Percentiles rank a stretch among this genome's conserved stretches.
phyloP scores from a whole-genome alignment of 2,113 vertebrate species.

The Acanthisitta chloris region DNA sequence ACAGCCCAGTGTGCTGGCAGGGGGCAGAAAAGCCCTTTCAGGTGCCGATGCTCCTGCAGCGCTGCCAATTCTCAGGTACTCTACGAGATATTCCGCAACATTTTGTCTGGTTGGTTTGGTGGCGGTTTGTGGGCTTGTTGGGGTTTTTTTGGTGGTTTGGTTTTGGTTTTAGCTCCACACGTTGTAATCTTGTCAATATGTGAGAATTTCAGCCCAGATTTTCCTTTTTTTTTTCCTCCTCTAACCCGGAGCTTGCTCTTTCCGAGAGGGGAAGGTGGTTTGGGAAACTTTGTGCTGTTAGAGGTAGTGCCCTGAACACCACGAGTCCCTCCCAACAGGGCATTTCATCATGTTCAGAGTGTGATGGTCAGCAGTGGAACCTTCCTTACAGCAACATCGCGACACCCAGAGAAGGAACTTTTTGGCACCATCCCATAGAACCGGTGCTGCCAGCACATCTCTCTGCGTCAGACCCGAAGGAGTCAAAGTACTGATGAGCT shows the following conservation, averaged over 20 bases:
- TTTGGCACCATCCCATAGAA: neutral
- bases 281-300: neutral
- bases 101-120: neutral
- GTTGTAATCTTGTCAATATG: neutral
- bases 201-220: neutral
- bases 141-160: neutral
- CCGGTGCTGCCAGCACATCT: neutral
- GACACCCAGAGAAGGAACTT: neutral
- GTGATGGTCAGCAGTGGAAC: neutral
- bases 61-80: neutral
- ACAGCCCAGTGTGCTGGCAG: neutral
- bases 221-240: neutral
- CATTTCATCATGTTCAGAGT: neutral
- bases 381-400: neutral
- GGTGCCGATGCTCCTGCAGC: neutral
- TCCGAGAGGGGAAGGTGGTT: neutral
- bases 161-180: no score
- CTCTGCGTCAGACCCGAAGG: neutral
- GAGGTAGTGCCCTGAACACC: neutral
- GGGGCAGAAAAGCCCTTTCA: neutral
- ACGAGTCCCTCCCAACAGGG: fast-evolving
- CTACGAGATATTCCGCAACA: neutral
- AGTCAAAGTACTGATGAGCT: neutral
- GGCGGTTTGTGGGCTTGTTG: no score
- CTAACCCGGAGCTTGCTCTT: neutral